Conservation (phyloP, 1,140 invertebrate species). For the Battus philenor region DNA sequence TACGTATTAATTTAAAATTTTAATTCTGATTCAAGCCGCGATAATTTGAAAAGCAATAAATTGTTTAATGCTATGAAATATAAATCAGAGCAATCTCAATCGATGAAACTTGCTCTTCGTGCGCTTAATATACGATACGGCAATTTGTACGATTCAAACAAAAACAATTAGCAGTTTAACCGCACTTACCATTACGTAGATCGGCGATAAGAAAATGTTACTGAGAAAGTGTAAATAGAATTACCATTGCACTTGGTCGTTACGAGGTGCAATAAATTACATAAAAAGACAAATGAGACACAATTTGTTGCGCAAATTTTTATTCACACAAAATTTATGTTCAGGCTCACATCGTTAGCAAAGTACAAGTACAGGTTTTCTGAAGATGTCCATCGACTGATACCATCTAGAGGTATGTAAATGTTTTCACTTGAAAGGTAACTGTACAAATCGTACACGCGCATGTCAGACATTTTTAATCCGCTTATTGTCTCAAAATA, state of each 20-base stretch:
- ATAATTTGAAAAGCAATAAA: slow-evolving; percentile 15
- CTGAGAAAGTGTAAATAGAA: slow-evolving; percentile 49
- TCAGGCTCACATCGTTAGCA: slow-evolving; percentile 24
- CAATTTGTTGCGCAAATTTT: slow-evolving; percentile 20
- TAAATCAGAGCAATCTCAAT: slow-evolving; percentile 61
- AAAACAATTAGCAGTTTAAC: slow-evolving; percentile 58
- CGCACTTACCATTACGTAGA: slow-evolving; percentile 54
- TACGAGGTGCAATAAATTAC: slow-evolving; percentile 11
- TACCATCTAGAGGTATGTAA: slow-evolving; percentile 42
- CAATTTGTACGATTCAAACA: slow-evolving; percentile 48
- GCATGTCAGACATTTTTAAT: slow-evolving; percentile 1
- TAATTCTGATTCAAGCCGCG: slow-evolving; percentile 28
- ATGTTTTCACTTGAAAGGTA: slow-evolving; percentile 19
- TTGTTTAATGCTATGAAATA: slow-evolving; percentile 36
- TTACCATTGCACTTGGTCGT: slow-evolving; percentile 23
- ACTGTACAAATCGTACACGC: background rate
- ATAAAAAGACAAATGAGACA: slow-evolving; percentile 16
- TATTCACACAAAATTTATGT: slow-evolving; percentile 23
- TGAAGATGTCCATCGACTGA: slow-evolving; percentile 27
- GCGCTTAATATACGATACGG: slow-evolving; percentile 54
- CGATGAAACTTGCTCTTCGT: slow-evolving; percentile 34
- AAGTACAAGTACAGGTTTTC: slow-evolving; percentile 26
- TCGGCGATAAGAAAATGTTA: slow-evolving; percentile 43
- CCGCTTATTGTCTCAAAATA: background rate
- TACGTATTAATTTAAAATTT: slow-evolving; percentile 20